Base-by-base conservation (phyloP, 2,888 invertebrate genomes). In the Syrphus vitripennis region DNA sequence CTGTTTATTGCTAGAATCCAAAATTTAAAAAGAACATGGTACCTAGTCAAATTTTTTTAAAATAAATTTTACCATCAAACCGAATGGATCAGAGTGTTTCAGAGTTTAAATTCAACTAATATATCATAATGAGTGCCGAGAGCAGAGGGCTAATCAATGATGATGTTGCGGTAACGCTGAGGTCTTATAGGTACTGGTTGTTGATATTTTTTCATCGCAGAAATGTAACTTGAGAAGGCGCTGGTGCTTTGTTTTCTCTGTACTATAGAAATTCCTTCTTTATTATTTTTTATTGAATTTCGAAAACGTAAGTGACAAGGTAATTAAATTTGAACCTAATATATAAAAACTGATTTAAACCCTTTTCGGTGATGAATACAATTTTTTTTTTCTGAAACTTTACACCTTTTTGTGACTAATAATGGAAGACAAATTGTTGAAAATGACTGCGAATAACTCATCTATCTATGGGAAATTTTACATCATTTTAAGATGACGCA, bases 151-250 rank as follows among this genome's bases (percentile, higher is more conserved):
- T 86, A 86, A 86, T 86, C 86, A 86, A 86, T 86, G 69, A 86
- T 72, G 63, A 74, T 63, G 86, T 63, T 82, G 55, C 42, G 59
- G 50, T 55, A 53, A 48, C 34, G 75, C 14, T 42, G 29, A 63
- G n/a, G 37, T 34, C 67, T 16, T 53, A 65, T 45, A 14, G n/a
- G n/a, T 34, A 12, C 37, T 70, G 24, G 42, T 50, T 37, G 50
- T 24, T 69, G 78, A 40, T 65, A 24, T 26, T 61, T 71, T 59
- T 77, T 53, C 31, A 37, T 69, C 78, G 72, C 63, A 40, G 26
- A 77, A 63, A 74, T 77, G 86, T 82, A 86, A 86, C 74, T 69
- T 42, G 86, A 86, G 86, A 86, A 82, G 84, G 81, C 84, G 81
- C 81, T 86, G 86, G 72, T 82, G 70, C 82, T 82, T 77, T 26